Base-by-base conservation (phyloP, 2,113 vertebrate species). In the Trematomus loennbergii region DNA sequence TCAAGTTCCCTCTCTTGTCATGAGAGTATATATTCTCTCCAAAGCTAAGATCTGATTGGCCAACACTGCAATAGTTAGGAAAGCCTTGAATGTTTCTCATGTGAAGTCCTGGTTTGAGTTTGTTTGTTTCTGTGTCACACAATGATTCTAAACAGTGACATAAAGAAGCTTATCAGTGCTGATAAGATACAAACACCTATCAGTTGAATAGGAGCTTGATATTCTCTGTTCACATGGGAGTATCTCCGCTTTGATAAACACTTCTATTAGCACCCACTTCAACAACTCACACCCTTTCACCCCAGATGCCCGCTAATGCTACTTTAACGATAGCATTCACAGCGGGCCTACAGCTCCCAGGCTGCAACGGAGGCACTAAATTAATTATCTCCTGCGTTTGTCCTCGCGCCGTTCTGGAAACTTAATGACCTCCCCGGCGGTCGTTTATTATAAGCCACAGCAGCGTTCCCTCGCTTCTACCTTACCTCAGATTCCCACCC, bases 371-470 rank as follows among this genome's bases (percentile, higher is more conserved):
- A 84, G 89, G 89, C 88, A 85, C 89, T 83, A 89, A 92, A 95
- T 94, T 92, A 94, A 93, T 93, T 92, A 94, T 91, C 90, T 93
- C 73, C 67, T 50, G 86, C 87, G 83, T 94, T 94, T 87, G 90
- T 90, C 85, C 90, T 90, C 81, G 17, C 60, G 12, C 63, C n/a
- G 79, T 82, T 90, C 90, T 86, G 87, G 89, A 94, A 90, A 93
- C 87, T 72, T 92, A 94, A 95, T 89, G 93, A 94, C 93, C 93
- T 94, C 92, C 92, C 83, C 86, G 89, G 89, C 80, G 88, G 91
- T 93, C 91, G 77, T 95, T 94, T 94, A 94, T 94, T 92, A 94
- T 90, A 82, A 92, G 86, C 87, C 36, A 36, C 74, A 79, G 86
- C 77, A 46, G 79, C 77, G 50, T 90, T 91, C 82, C 80, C 81